phyloP scores from a whole-genome alignment of 2,797 vertebrate genomes.

The Crotalus adamanteus region DNA sequence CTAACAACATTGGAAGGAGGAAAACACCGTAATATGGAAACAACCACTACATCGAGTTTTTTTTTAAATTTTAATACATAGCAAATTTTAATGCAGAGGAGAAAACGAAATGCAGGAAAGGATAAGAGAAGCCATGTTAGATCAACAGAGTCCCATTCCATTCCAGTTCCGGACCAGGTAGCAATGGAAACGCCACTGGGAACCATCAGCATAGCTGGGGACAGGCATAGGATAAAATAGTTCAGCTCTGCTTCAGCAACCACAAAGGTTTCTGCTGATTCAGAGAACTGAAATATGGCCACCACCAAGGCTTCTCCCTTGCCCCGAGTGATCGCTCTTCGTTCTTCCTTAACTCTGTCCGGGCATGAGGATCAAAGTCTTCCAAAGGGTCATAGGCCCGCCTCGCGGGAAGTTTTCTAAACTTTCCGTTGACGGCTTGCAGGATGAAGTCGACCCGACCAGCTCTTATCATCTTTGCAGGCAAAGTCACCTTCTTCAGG shows the following conservation, averaged over 20 bases:
- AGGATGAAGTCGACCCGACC: constrained; percentile 90
- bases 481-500: constrained; percentile 85
- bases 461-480: constrained; percentile 76
- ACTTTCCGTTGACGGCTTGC: constrained; percentile 72
- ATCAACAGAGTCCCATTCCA: constrained; percentile 51
- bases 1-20: constrained; percentile 42
- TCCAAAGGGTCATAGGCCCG: constrained; percentile 77
- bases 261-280: constrained; percentile 83
- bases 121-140: constrained; percentile 8
- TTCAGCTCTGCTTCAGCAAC: constrained; percentile 84
- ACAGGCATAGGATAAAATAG: fast-evolving
- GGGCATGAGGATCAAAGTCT: constrained; percentile 73
- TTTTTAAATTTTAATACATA: constrained; percentile 44
- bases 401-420: constrained; percentile 62
- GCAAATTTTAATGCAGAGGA: constrained; percentile 28
- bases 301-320: constrained; percentile 95
- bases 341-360: constrained; percentile 44
- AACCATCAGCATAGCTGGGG: neutral
- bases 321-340: constrained; percentile 14
- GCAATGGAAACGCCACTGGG: fast-evolving
- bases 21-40: constrained; percentile 23
- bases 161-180: neutral
- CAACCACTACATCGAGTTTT: neutral
- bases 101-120: constrained; percentile 35
- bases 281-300: constrained; percentile 90